Evolutionary conservation across 2,888 invertebrate species (phyloP), one percentile per base, ranked within the genome.

Genomic region (Apotomis turbidana): DNA sequence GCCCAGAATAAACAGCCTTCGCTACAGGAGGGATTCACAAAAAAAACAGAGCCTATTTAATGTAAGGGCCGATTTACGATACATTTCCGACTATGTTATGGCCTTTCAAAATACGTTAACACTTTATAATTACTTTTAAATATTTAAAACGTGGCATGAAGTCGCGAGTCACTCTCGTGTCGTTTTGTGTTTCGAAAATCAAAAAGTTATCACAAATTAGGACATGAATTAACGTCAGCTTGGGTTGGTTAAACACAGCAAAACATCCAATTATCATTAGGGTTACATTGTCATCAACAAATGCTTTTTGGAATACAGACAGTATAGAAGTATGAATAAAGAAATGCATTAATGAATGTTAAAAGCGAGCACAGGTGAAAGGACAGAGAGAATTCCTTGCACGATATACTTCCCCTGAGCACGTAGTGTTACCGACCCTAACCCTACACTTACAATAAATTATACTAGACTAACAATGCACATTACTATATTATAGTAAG

Each of bases 391-490:
- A 79, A 81, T 81, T 80, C 79, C 83, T 80, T 85, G 82, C 79
- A 80, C 76, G 80, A 83, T 83, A 82, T 81, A 82, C 80, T 81
- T 85, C 77, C 84, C 83, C 85, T 85, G 83, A 80, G 87, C 84
- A 81, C 80, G 81, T 81, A 80, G 78, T 71, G 74, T 81, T 86
- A 89, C 88, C 90, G 86, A 89, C 88, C 89, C 90, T 93, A 91
- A 85, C 81, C 79, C 86, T 89, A 86, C 81, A 89, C 91, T 93
- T 92, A 92, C 81, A 85, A 89, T 90, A 91, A 90, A 90, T 90
- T 87, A 93, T 85, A 84, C 88, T 92, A 91, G 84, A 84, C 90
- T 92, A 92, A 92, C 89, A 89, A 89, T 88, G 89, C 88, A 91
- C 87, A 82, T 89, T 84, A 88, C 89, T 87, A 87, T 82, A 75